Percentiles rank a stretch among this genome's conserved stretches.
Conservation (phyloP, 2,888 invertebrate genomes). For the Sinopyrophorus schimmeli region DNA sequence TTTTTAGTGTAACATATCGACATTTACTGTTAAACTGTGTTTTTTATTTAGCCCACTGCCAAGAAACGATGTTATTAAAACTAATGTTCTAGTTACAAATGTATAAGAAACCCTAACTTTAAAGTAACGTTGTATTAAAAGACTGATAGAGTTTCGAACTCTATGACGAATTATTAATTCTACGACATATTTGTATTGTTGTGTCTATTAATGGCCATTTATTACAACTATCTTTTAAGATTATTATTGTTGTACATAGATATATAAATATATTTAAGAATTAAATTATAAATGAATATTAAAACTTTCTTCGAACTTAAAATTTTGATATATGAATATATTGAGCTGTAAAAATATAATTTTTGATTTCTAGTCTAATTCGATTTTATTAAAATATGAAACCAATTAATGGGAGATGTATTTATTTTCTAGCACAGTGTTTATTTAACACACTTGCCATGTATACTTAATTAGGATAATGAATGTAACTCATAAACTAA, state of each 20-base stretch:
- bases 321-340: constrained; percentile 8
- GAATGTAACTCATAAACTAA: background rate
- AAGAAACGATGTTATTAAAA: too few relatives aligned
- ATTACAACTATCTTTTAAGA: constrained; percentile 8
- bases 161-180: constrained; percentile 10
- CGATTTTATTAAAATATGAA: background rate
- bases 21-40: too few relatives aligned
- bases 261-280: constrained; percentile 13
- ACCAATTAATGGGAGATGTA: constrained; percentile 3
- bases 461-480: background rate
- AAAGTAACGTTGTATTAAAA: constrained; percentile 9
- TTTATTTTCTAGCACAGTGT: background rate
- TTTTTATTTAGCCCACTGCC: too few relatives aligned
- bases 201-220: constrained; percentile 5
- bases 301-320: background rate
- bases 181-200: constrained; percentile 11
- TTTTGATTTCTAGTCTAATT: constrained; percentile 18
- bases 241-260: constrained; percentile 14
- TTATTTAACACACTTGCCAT: constrained; percentile 8
- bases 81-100: too few relatives aligned
- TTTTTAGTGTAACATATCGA: too few relatives aligned
- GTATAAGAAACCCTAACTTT: too few relatives aligned
- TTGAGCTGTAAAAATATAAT: constrained; percentile 2
- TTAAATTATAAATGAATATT: background rate
- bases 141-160: constrained; percentile 18